phyloP scores from a whole-genome alignment of 2,797 vertebrate species.

The Phataginus tetradactyla region DNA sequence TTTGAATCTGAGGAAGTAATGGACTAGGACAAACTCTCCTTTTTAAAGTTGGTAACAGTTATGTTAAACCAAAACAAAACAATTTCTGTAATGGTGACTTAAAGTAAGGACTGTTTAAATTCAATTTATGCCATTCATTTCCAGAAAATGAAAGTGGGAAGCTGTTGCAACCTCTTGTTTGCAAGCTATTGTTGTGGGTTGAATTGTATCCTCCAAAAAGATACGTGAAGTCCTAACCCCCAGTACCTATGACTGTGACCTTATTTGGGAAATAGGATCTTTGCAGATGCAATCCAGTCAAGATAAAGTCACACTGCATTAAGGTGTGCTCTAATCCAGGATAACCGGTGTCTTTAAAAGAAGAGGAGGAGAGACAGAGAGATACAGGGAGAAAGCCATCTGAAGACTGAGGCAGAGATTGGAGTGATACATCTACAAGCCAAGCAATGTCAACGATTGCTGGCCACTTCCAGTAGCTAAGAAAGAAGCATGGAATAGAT shows the following conservation, averaged over 20 bases:
- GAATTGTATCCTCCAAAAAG: conserved; percentile 3
- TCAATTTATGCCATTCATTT: conserved; percentile 54
- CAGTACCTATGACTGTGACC: background rate
- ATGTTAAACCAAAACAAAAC: conserved; percentile 63
- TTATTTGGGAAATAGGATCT: background rate
- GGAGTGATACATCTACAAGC: background rate
- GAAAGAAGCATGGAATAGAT: background rate
- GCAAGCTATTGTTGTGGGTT: background rate
- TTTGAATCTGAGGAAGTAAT: conserved; percentile 63
- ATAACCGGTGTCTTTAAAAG: background rate
- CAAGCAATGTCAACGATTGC: too few relatives aligned
- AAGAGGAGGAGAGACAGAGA: background rate
- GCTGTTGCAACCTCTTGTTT: background rate
- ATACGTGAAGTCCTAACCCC: background rate
- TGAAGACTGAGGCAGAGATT: background rate
- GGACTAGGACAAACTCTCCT: background rate
- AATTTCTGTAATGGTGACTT: conserved; percentile 58
- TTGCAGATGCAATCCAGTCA: background rate
- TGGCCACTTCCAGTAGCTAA: background rate
- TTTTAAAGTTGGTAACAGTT: conserved; percentile 52
- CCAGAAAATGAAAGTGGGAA: conserved; percentile 18
- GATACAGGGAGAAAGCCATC: background rate
- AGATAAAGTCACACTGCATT: background rate
- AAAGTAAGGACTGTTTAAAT: conserved; percentile 54
- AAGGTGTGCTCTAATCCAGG: background rate